phyloP scores from a whole-genome alignment of 2,113 vertebrate genomes.

The Telmatochromis sp. region DNA sequence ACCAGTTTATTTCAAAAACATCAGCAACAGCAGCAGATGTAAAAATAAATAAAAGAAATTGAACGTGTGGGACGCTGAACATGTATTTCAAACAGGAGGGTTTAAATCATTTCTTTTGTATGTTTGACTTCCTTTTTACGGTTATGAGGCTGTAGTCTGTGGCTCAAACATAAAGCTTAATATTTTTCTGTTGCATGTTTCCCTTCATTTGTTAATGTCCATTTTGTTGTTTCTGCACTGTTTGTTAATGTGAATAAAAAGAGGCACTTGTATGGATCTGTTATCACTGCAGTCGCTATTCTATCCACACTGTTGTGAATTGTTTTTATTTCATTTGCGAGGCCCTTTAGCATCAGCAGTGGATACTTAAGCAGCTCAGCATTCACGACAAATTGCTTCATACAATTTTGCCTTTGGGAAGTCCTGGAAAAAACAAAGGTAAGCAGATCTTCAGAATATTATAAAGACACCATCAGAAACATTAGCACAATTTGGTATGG shows the following conservation, averaged over 20 bases:
- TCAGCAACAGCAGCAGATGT: neutral
- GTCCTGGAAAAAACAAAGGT: neutral
- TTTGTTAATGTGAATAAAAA: constrained; percentile 72
- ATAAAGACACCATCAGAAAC: neutral
- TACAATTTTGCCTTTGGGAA: neutral
- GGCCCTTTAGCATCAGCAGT: neutral
- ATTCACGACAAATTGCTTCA: neutral
- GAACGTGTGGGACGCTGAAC: neutral
- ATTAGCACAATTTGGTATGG: constrained; percentile 11
- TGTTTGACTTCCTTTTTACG: constrained; percentile 32
- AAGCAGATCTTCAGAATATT: neutral
- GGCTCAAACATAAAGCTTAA: constrained; percentile 1
- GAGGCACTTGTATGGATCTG: constrained; percentile 64
- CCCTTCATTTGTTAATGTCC: constrained; percentile 39
- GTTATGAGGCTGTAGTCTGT: constrained; percentile 5
- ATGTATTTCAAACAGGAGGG: constrained; percentile 3
- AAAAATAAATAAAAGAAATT: neutral
- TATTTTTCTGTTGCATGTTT: constrained; percentile 60
- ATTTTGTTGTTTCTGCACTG: constrained; percentile 48
- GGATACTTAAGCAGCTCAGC: neutral
- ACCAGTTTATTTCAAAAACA: neutral
- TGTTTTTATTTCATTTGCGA: neutral
- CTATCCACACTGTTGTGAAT: neutral
- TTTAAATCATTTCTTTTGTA: neutral
- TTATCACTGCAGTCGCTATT: neutral